These are phyloP conservation scores for Strigamia crassipes DNA, from an alignment of 2,888 invertebrate species.

Conservation along the genomic window DNA sequence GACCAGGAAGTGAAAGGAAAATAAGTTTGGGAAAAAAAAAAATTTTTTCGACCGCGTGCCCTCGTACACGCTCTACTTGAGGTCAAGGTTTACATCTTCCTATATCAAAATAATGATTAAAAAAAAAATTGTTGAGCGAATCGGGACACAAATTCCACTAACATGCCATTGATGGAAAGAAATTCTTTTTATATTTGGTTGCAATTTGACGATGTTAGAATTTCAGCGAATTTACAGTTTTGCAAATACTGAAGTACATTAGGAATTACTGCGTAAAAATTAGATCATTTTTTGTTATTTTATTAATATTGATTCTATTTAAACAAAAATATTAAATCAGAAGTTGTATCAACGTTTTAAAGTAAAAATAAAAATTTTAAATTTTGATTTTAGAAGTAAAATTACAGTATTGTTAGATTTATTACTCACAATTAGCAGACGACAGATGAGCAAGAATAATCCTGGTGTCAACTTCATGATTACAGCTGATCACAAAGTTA, in stretches of 20 bases:
- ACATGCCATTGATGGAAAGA: neutral
- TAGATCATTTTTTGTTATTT: too few species aligned
- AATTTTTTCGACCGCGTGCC: constrained; percentile 15
- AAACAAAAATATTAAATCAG: too few species aligned
- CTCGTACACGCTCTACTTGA: constrained; percentile 14
- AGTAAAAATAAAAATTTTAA: too few species aligned
- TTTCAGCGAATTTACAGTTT: too few species aligned
- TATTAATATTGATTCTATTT: too few species aligned
- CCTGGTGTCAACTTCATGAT: constrained; percentile 7
- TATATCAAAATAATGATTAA: neutral
- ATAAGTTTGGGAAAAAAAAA: neutral
- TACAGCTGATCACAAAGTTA: neutral
- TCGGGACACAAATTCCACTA: constrained; percentile 3
- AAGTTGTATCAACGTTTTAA: too few species aligned
- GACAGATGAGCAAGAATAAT: constrained; percentile 23
- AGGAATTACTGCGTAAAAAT: too few species aligned
- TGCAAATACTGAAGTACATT: too few species aligned
- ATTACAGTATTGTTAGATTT: neutral
- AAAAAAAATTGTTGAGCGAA: constrained; percentile 19
- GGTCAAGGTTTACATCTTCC: constrained; percentile 5
- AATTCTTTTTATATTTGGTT: too few species aligned
- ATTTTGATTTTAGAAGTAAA: too few species aligned
- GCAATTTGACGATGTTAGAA: neutral
- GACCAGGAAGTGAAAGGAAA: constrained; percentile 40
- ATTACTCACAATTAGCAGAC: neutral